phyloP scores from a whole-genome alignment of 2,888 invertebrate genomes.

The Drosophila pseudotalamancana region DNA sequence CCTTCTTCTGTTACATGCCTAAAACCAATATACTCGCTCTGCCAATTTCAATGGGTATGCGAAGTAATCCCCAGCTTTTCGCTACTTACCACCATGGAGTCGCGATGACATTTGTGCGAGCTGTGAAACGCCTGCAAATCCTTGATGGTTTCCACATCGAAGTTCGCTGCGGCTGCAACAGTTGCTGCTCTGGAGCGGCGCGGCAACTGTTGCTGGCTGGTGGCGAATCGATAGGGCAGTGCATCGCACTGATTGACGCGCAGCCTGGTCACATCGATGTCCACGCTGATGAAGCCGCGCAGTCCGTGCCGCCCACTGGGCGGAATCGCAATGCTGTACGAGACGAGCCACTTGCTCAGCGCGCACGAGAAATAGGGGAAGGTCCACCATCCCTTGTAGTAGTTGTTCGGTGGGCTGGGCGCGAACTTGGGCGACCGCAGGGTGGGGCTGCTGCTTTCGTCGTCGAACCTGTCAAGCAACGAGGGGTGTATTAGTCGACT shows the following conservation, averaged over 20 bases:
- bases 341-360: conserved; percentile 91
- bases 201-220: conserved; percentile 52
- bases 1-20: too few species aligned
- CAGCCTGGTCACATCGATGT: conserved; percentile 91
- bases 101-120: conserved; percentile 95
- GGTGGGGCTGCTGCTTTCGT: conserved; percentile 86
- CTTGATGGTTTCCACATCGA: conserved; percentile 74
- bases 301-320: conserved; percentile 86
- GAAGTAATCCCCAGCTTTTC: too few species aligned
- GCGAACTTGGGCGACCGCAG: conserved; percentile 88
- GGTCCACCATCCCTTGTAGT: conserved; percentile 93
- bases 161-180: conserved; percentile 21
- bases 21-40: too few species aligned
- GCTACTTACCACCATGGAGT: conserved; percentile 90
- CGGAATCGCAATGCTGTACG: conserved; percentile 90
- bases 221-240: conserved; percentile 73
- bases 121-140: conserved; percentile 93
- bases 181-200: too few species aligned
- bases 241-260: conserved; percentile 94
- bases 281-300: conserved; percentile 88
- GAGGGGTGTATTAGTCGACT: not conserved
- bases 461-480: conserved; percentile 86
- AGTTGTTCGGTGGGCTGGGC: conserved; percentile 86
- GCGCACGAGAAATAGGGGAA: conserved; percentile 94
- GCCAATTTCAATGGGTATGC: too few species aligned